Base-by-base conservation (phyloP, 1,140 invertebrate species). In the Diuraphis noxia region DNA sequence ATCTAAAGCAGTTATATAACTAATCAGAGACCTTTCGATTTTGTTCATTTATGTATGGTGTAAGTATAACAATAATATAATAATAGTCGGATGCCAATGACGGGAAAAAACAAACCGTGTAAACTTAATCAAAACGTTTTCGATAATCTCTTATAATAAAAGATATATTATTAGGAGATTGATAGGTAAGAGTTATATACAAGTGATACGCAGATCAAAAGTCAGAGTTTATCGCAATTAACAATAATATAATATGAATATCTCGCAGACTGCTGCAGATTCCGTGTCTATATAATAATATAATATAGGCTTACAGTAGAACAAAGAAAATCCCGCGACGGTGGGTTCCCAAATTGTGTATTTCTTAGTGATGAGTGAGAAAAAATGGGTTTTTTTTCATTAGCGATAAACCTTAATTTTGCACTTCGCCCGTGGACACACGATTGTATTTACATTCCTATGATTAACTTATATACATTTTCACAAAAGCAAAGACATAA, bases 171-270 rank as follows among this genome's bases (percentile, higher is more conserved):
- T 81, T 72, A 72, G 56, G 13, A 5, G n/a, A 56, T 56, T 56
- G 30, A 25, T 79, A 3, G 34, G 34, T 23, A 30, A 8, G 25
- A 81, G 38, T 21, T 84, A 84, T 84, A 84, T 84, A n/a, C 25
- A n/a, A 43, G 17, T 8, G 46, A 34, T n/a, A 43, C 34, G 5
- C 56, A 85, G 82, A 85, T 25, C 82, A n/a, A 43, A n/a, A 19
- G 40, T 85, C 41, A 85, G 46, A n/a, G 82, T 85, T 43, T 85
- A 85, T 85, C 25, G 19, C 13, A 30, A 34, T 85, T 7, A 43
- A 84, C 81, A 84, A 85, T 81, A 79, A 77, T 72, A 85, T 81
- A 79, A 77, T 72, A 72, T 30, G 7, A 19, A 43, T 85, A 46
- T 41, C 17, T n/a, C n/a, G 2, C 40, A 2, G 30, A 46, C 8